Conservation (phyloP, 2,888 invertebrate genomes). For the Antheraea yamamai region DNA sequence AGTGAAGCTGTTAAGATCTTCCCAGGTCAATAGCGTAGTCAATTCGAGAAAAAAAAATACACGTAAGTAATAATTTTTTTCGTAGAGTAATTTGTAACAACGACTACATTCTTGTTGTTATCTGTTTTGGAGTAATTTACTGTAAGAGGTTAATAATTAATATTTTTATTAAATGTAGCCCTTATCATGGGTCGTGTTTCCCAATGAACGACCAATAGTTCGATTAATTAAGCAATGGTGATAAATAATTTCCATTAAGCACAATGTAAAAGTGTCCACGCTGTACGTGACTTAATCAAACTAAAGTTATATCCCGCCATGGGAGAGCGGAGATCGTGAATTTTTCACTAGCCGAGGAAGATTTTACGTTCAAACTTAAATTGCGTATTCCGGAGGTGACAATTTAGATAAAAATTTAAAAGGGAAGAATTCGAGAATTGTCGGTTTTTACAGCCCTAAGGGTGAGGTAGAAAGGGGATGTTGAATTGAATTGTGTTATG, state of each 20-base stretch:
- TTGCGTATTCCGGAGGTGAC: constrained; percentile 62
- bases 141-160: no score
- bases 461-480: constrained; percentile 15
- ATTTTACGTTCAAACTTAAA: constrained; percentile 74
- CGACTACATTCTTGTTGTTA: no score
- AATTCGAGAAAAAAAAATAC: no score
- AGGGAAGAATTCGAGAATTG: constrained; percentile 20
- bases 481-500: constrained; percentile 17
- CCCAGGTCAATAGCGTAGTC: no score
- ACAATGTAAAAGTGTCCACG: constrained; percentile 21
- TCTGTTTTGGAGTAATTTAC: no score
- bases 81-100: no score
- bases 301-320: constrained; percentile 57
- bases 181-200: no score
- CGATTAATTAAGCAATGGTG: background rate
- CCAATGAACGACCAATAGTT: no score
- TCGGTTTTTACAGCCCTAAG: constrained; percentile 18
- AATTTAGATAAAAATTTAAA: constrained; percentile 51
- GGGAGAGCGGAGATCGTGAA: constrained; percentile 50
- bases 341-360: constrained; percentile 57
- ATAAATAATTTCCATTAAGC: constrained; percentile 19
- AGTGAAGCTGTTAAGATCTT: no score
- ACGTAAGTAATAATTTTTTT: no score
- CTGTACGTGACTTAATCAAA: constrained; percentile 63
- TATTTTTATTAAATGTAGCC: no score